Conservation (phyloP, 2,888 invertebrate species). For the Exephanes ischioxanthus region DNA sequence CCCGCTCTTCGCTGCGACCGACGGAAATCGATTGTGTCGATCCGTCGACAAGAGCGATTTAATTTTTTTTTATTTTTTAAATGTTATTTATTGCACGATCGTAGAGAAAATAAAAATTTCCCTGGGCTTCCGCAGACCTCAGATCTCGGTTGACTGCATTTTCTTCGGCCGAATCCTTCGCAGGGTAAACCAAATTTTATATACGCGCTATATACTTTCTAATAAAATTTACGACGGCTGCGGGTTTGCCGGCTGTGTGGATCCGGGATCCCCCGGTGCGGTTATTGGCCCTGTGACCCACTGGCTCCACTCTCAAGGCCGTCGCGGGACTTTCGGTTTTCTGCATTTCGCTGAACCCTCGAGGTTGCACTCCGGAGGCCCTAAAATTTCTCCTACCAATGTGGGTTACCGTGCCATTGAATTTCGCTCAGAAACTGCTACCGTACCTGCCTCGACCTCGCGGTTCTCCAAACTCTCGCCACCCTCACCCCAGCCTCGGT, state of each 20-base stretch:
- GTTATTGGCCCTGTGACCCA: conserved; percentile 68
- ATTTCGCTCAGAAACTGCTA: conserved; percentile 61
- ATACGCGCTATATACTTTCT: conserved; percentile 50
- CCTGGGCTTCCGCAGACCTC: conserved; percentile 55
- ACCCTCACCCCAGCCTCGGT: background rate
- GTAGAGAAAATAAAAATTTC: background rate
- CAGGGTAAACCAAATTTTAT: conserved; percentile 55
- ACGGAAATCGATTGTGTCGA: background rate
- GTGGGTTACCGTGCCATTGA: conserved; percentile 71
- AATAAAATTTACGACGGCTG: conserved; percentile 66
- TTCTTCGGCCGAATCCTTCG: background rate
- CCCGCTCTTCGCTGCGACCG: too few species aligned
- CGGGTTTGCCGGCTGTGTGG: conserved; percentile 47
- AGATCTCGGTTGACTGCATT: conserved; percentile 1
- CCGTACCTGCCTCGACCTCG: conserved; percentile 13
- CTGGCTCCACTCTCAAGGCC: conserved; percentile 59
- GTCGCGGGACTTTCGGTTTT: conserved; percentile 40
- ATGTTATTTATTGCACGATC: too few species aligned
- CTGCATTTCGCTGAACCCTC: conserved; percentile 3
- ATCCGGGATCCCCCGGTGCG: conserved; percentile 57
- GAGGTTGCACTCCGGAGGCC: conserved; percentile 32
- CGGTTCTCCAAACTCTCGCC: background rate
- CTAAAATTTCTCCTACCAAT: conserved; percentile 67
- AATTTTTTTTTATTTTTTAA: too few species aligned
- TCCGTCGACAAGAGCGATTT: background rate